Conservation (phyloP, 2,797 vertebrate genomes). For the Silurus aristotelis region DNA sequence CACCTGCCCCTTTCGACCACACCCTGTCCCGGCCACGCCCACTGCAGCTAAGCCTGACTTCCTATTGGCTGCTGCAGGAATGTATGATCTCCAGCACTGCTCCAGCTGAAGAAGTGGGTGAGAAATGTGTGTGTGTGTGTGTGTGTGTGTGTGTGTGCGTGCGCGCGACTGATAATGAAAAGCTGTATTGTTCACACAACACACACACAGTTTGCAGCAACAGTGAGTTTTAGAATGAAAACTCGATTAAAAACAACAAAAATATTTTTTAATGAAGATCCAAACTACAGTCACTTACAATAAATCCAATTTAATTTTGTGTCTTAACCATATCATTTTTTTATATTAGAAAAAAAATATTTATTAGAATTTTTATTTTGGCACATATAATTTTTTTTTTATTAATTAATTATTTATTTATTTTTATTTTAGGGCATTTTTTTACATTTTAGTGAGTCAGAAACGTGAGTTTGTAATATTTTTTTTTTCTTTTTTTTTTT, state of each 20-base stretch:
- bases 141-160: constrained; percentile 20
- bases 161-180: constrained; percentile 40
- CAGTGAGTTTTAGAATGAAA: neutral
- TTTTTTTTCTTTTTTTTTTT: neutral
- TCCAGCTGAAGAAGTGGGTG: constrained; percentile 51
- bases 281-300: neutral
- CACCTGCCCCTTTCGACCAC: constrained; percentile 71
- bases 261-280: neutral
- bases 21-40: constrained; percentile 72
- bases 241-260: neutral
- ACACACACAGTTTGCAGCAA: neutral
- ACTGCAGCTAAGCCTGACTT: constrained; percentile 42
- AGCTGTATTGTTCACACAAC: constrained; percentile 42
- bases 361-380: too few relatives aligned
- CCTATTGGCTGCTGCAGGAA: constrained; percentile 62
- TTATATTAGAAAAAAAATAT: too few relatives aligned
- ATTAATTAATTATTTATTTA: too few relatives aligned
- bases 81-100: constrained; percentile 41
- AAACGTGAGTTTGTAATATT: too few relatives aligned
- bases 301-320: too few relatives aligned
- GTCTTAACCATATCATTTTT: too few relatives aligned
- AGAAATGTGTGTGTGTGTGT: constrained; percentile 14
- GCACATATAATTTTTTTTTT: too few relatives aligned
- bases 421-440: too few relatives aligned
- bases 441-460: too few relatives aligned